Percentiles rank a stretch among this genome's conserved stretches.
These are phyloP conservation scores for Hesperophylax magnus DNA, from an alignment of 1,140 invertebrate genomes.

Conservation along the genomic window DNA sequence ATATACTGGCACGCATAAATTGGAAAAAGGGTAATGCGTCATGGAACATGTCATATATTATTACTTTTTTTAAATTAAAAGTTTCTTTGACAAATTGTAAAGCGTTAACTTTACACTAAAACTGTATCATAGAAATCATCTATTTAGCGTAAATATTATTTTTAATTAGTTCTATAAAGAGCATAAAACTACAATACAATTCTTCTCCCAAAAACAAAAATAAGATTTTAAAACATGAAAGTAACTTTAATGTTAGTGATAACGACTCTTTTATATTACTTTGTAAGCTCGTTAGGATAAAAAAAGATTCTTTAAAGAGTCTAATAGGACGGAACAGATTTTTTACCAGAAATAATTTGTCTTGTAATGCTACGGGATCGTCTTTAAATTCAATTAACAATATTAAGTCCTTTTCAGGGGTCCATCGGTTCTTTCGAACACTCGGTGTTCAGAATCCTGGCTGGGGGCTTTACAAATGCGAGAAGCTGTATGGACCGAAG, in stretches of 20 bases:
- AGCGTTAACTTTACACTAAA: too few species aligned
- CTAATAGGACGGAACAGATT: neutral
- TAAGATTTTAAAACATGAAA: neutral
- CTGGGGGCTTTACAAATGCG: neutral
- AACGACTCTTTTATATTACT: neutral
- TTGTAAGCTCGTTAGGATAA: neutral
- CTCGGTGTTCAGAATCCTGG: neutral
- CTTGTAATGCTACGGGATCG: neutral
- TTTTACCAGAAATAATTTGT: neutral
- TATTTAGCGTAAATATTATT: neutral
- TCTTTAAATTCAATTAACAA: conserved; percentile 2
- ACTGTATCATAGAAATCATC: neutral
- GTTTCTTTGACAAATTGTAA: too few species aligned
- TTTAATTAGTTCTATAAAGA: neutral
- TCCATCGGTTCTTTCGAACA: neutral
- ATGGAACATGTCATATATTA: too few species aligned
- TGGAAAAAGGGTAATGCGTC: too few species aligned
- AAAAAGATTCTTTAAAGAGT: neutral
- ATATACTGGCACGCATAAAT: too few species aligned
- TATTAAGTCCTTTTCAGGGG: conserved; percentile 12
- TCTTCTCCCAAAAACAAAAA: neutral
- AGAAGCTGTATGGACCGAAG: neutral
- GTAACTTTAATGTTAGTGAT: neutral
- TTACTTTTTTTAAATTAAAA: too few species aligned
- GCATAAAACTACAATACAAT: neutral